phyloP scores from a whole-genome alignment of 1,140 invertebrate species.

The Sinonovacula constricta region DNA sequence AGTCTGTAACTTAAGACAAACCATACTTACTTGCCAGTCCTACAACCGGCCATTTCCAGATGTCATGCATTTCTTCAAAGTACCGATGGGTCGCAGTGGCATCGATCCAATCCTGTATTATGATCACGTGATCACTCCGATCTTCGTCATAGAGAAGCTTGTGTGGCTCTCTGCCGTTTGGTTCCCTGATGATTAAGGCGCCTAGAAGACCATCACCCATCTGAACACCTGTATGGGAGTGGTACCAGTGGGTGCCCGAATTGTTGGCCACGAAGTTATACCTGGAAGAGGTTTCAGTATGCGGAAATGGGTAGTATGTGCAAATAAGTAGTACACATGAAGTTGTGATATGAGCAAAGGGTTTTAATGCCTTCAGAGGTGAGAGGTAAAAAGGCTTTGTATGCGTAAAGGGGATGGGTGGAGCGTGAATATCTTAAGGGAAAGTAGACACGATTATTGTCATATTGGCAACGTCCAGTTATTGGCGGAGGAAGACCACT shows the following conservation, averaged over 20 bases:
- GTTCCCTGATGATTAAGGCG: slow-evolving; percentile 54
- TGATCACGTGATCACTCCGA: slow-evolving; percentile 51
- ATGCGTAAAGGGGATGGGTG: not conserved
- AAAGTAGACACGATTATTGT: not conserved
- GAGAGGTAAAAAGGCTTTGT: not conserved
- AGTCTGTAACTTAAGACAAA: too few relatives aligned
- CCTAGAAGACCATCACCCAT: slow-evolving; percentile 48
- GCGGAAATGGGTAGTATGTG: not conserved
- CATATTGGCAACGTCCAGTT: not conserved
- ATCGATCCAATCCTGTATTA: slow-evolving; percentile 57
- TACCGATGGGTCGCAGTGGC: slow-evolving; percentile 11
- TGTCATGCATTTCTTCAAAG: slow-evolving; percentile 43
- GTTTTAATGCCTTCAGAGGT: not conserved
- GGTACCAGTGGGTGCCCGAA: slow-evolving; percentile 58
- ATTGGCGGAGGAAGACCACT: too few relatives aligned
- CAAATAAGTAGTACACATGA: not conserved
- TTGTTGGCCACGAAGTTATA: slow-evolving; percentile 53
- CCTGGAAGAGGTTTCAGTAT: slow-evolving; percentile 26
- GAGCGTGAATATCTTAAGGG: not conserved
- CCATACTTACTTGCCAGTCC: not conserved
- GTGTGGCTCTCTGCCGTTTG: slow-evolving; percentile 27
- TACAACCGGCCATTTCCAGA: slow-evolving; percentile 25
- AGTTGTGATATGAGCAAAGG: not conserved
- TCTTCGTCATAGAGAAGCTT: slow-evolving; percentile 54
- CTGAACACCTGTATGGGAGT: slow-evolving; percentile 55